Evolutionary conservation across 2,888 invertebrate species (phyloP), one percentile per base, ranked within the genome.

Genomic region (Drosophila multiciliata): DNA sequence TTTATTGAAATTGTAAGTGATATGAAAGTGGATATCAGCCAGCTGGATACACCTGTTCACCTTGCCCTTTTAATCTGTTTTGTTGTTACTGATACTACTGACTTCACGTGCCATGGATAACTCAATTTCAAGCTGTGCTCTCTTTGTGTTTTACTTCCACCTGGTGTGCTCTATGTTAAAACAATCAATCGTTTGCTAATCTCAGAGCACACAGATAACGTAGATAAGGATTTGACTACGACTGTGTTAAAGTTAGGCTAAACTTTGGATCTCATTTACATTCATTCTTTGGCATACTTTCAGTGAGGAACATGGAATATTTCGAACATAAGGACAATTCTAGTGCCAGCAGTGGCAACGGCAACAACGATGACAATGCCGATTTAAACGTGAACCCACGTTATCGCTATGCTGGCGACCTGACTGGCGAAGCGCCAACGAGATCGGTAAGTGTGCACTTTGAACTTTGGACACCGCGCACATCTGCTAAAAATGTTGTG

Each of bases 351-450:
- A 64, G 23, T 23, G 45, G 17, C 73, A 66, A 32, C 58, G 62
- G 29, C 33, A 65, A 17, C 71, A 64, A 32, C 68, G 89, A 54
- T 29, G 53, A 12, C 20, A 53, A 54, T 49, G 54, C 2, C 2
- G 70, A 72, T n/a, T 48, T 71, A 20, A 81, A 83, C 69, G 73
- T 78, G 1, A 63, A 67, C 17, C 86, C 82, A 38, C 89, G 92
- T 35, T 92, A 88, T 81, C 85, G 90, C 0, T 91, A 92, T 84
- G 92, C 90, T 15, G 91, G 93, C 15, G 92, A 92, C 49, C 75
- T 92, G 36, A 92, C 92, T 2, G 91, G 91, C 11, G 92, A 92
- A 45, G 75, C 84, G 23, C 83, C 92, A 29, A 89, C 89, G 0
- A 73, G 90, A 70, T 75, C 91, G 42, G 92, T 92, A 83, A 82